Base-by-base conservation (phyloP, 1,140 invertebrate genomes). In the Ectropis grisescens region DNA sequence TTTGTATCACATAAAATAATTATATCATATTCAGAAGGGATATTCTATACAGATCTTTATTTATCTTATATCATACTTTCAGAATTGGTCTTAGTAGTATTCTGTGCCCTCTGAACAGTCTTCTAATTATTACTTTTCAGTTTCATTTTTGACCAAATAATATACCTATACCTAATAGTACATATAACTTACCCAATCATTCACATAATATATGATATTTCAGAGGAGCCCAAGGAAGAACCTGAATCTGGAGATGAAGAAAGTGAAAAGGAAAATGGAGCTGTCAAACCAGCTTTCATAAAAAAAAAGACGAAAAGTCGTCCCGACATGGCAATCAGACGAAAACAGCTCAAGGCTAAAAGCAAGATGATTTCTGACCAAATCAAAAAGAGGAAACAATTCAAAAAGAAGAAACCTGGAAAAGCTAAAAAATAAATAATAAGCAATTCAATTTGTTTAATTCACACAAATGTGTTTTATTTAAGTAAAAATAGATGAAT, bases 331-430 rank as follows among this genome's bases (percentile, higher is more conserved):
- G 59, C 71, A 2, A 83, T 83, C 11, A 62, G 80, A 42, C 59
- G 81, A 11, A 82, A 83, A 48, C 81, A 83, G 39, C 61, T 83
- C 0, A 82, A 78, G 41, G 74, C 67, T 12, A 75, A 79, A 44
- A 64, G 65, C 39, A 84, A 75, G 36, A 51, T 58, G 11, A 71
- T 72, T 37, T 78, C 75, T 16, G 62, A 69, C 45, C 70, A 81
- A 53, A 81, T 81, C 11, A 81, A 81, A 19, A 82, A 80, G 34
- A 71, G 72, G 9, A 83, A 69, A 55, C 58, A 64, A 14, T 50
- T 70, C 16, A 69, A 69, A 33, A 75, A 61, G 45, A 72, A 68
- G 32, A 80, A 75, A 47, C 52, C 64, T 34, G 37, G 34, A 75
- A 74, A 40, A 53, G 52, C 32, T 58, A 45, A 53, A 32, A 22